Percentiles rank a stretch among this genome's conserved stretches.
phyloP scores from a whole-genome alignment of 2,888 invertebrate species.

The Troides aeacus region DNA sequence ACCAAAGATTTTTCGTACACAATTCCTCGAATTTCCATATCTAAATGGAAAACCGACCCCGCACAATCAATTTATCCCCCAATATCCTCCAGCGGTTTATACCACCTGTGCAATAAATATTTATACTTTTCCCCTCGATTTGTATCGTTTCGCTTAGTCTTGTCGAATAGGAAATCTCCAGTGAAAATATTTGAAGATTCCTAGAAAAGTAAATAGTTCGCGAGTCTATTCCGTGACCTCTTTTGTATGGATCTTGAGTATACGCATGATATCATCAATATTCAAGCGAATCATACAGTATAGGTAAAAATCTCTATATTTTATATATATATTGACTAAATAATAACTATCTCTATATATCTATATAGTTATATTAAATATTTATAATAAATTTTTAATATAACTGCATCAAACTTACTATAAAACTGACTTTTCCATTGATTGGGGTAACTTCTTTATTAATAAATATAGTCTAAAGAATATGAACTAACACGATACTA shows the following conservation, averaged over 20 bases:
- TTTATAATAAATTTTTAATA: no score
- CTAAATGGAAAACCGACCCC: constrained; percentile 80
- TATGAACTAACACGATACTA: no score
- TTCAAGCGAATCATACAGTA: background rate
- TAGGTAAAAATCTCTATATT: background rate
- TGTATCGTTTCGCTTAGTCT: constrained; percentile 59
- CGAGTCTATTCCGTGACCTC: constrained; percentile 4
- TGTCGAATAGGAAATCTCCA: constrained; percentile 35
- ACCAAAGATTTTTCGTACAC: constrained; percentile 76
- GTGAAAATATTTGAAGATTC: constrained; percentile 20
- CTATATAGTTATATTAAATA: no score
- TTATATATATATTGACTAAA: background rate
- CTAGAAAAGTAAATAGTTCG: constrained; percentile 16
- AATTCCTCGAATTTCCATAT: constrained; percentile 80
- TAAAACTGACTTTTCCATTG: no score
- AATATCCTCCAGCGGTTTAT: constrained; percentile 79
- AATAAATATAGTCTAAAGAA: no score
- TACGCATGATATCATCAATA: constrained; percentile 1
- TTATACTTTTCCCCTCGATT: constrained; percentile 73
- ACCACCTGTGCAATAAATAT: constrained; percentile 80
- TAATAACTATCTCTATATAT: background rate
- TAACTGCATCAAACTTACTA: no score
- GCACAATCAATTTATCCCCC: constrained; percentile 80
- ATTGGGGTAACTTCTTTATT: no score
- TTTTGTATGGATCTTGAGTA: background rate